A percentile compares a stretch with the other conserved stretches of the same genome.
Conservation (phyloP, 2,797 vertebrate genomes). For the Carapus acus region DNA sequence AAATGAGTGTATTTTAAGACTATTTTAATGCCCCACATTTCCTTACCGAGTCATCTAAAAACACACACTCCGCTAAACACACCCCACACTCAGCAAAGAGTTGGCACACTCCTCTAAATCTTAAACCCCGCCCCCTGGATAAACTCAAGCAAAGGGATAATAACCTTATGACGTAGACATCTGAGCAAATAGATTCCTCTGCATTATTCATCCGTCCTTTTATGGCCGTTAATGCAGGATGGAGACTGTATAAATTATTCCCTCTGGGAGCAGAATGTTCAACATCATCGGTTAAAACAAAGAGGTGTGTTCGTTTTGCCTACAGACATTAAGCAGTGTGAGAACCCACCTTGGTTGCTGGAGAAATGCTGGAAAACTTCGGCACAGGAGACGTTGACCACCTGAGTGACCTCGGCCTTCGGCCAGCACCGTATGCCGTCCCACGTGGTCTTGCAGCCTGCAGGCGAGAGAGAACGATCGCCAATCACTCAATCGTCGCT, state of each 20-base stretch:
- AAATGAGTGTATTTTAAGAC: too few relatives aligned
- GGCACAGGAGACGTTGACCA: slow-evolving; percentile 77
- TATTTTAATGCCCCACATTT: too few relatives aligned
- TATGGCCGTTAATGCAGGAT: slow-evolving; percentile 22
- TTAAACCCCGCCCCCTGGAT: too few relatives aligned
- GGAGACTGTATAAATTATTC: slow-evolving; percentile 36
- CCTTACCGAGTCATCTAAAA: too few relatives aligned
- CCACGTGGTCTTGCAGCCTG: slow-evolving; percentile 80
- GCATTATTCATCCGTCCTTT: slow-evolving; percentile 45
- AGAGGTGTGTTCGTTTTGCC: background rate
- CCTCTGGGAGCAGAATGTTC: background rate
- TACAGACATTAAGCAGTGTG: background rate
- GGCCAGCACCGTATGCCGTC: slow-evolving; percentile 80
- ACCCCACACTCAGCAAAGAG: too few relatives aligned
- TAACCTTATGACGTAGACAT: slow-evolving; percentile 29
- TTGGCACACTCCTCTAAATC: too few relatives aligned
- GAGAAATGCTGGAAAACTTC: slow-evolving; percentile 80
- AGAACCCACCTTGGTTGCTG: slow-evolving; percentile 68
- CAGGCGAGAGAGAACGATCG: background rate
- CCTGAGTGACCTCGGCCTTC: slow-evolving; percentile 71
- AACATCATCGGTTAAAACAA: too few relatives aligned
- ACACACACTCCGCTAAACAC: too few relatives aligned
- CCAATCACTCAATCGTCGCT: too few relatives aligned
- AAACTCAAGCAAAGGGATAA: too few relatives aligned
- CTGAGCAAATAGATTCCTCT: slow-evolving; percentile 21